Evolutionary conservation across 2,888 invertebrate genomes (phyloP).

Genomic region (Plebejus anna): DNA sequence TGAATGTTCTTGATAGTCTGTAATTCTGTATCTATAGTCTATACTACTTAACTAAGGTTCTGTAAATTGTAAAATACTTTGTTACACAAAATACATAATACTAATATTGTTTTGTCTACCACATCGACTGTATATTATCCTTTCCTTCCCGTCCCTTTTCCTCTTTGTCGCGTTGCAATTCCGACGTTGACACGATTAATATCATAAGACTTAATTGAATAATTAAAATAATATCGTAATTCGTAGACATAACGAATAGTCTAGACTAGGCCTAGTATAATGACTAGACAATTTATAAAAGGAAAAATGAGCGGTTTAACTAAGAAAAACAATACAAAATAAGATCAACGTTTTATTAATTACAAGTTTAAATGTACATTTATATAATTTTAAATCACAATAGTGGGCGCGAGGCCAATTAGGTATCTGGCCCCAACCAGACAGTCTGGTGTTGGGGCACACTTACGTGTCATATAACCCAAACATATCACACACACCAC

Average conservation of each 20-base stretch:
- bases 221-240: no score
- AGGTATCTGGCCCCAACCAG: background rate
- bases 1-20: background rate
- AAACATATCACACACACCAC: background rate
- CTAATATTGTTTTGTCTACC: slow-evolving; percentile 6
- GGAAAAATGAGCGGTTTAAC: background rate
- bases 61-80: slow-evolving; percentile 14
- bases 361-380: slow-evolving; percentile 37
- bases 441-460: background rate
- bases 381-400: slow-evolving; percentile 28
- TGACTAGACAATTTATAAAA: background rate
- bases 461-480: background rate
- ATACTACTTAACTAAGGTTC: background rate
- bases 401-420: slow-evolving; percentile 14
- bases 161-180: no score
- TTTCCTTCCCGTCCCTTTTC: background rate
- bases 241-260: no score
- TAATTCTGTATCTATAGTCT: background rate
- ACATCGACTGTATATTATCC: background rate
- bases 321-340: background rate
- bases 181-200: no score
- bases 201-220: no score
- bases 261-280: no score
- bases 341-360: slow-evolving; percentile 56
- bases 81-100: slow-evolving; percentile 16